These are phyloP conservation scores for Fukomys damarensis DNA, from an alignment of 2,113 vertebrate genomes.

Conservation along the genomic window DNA sequence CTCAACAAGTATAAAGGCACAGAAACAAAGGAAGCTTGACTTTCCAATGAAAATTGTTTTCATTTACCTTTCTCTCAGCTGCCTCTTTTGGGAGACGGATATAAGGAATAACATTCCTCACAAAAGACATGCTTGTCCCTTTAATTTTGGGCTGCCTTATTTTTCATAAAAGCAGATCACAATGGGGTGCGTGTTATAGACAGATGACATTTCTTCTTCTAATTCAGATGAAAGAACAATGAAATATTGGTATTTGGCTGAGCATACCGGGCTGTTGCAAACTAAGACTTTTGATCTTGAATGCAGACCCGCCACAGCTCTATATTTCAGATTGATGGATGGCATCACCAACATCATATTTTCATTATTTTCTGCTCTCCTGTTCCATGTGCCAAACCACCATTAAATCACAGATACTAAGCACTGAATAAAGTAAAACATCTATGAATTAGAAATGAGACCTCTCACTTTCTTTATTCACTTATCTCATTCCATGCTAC, in stretches of 20 bases:
- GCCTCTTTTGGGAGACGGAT: background rate
- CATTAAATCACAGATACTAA: slow-evolving; percentile 68
- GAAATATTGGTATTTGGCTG: slow-evolving; percentile 64
- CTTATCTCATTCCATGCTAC: slow-evolving; percentile 1
- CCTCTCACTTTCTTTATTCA: slow-evolving; percentile 26
- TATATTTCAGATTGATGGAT: slow-evolving; percentile 65
- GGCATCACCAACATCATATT: slow-evolving; percentile 26
- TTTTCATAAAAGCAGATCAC: background rate
- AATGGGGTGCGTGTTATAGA: background rate
- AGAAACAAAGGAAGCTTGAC: background rate
- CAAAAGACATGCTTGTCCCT: background rate
- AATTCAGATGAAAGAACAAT: slow-evolving; percentile 71
- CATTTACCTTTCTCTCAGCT: background rate
- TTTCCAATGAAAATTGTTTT: background rate
- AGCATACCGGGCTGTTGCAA: background rate
- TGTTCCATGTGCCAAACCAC: slow-evolving; percentile 49
- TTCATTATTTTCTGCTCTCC: slow-evolving; percentile 71
- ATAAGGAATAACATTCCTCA: background rate
- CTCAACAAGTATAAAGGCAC: background rate
- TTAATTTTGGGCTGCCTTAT: slow-evolving; percentile 10
- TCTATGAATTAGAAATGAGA: slow-evolving; percentile 69
- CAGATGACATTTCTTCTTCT: slow-evolving; percentile 64
- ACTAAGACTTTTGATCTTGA: slow-evolving; percentile 61
- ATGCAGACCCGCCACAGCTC: background rate
- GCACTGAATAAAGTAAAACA: slow-evolving; percentile 62